Conservation (phyloP, 2,888 invertebrate genomes). For the Drosophila koepferae region DNA sequence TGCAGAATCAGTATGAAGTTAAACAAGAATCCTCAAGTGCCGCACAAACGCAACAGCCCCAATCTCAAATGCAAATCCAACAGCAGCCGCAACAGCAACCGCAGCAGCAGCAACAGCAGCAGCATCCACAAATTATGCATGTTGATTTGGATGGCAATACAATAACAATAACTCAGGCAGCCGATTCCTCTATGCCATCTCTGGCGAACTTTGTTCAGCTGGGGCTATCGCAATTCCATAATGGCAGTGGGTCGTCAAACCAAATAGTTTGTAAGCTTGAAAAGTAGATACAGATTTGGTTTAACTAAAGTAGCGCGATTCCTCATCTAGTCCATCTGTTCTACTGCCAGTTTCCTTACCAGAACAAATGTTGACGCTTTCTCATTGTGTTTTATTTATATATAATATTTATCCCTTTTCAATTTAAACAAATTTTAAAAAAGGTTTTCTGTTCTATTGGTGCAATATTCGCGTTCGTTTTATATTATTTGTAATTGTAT, state of each 20-base stretch:
- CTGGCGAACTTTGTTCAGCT: conserved; percentile 83
- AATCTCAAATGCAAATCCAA: conserved; percentile 57
- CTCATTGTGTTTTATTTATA: conserved; percentile 14
- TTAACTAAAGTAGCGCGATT: conserved; percentile 13
- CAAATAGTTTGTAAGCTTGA: conserved; percentile 82
- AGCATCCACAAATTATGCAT: conserved; percentile 83
- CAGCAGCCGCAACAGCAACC: conserved; percentile 56
- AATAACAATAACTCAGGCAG: conserved; percentile 83
- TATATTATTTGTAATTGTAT: conserved; percentile 5
- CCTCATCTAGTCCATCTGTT: conserved; percentile 53
- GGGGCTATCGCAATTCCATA: conserved; percentile 83
- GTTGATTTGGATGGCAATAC: conserved; percentile 82
- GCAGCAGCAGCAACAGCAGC: conserved; percentile 34
- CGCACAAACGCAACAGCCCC: conserved; percentile 41
- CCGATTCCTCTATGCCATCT: conserved; percentile 83
- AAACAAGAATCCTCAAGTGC: conserved; percentile 39
- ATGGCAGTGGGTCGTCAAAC: conserved; percentile 75
- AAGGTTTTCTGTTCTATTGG: conserved; percentile 13
- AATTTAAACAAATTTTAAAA: not conserved
- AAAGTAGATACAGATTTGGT: conserved; percentile 61
- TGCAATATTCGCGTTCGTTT: conserved; percentile 54
- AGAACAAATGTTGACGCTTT: conserved; percentile 6
- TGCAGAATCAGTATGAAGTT: conserved; percentile 44
- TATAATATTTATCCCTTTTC: not conserved
- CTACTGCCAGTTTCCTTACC: conserved; percentile 31